Evolutionary conservation across 2,797 vertebrate species (phyloP).

Genomic region (Limnodromus scolopaceus): DNA sequence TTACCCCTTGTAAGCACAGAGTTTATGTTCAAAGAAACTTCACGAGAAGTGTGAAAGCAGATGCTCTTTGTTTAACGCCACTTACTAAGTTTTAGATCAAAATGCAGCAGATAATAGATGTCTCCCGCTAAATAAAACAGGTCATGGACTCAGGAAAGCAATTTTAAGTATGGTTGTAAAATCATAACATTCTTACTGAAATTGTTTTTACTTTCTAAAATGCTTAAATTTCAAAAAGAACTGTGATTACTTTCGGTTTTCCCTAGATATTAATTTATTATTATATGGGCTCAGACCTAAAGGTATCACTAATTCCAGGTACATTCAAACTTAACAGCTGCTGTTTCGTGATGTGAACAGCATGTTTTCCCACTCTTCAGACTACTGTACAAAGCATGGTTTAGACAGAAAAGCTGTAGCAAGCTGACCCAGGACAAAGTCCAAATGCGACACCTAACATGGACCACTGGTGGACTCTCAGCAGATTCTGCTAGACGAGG

Average conservation of each 20-base stretch:
- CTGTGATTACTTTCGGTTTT: background rate
- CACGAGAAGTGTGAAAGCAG: background rate
- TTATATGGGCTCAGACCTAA: background rate
- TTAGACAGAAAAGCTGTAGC: background rate
- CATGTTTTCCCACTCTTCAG: background rate
- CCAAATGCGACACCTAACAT: background rate
- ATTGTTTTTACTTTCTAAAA: background rate
- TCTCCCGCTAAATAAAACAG: background rate
- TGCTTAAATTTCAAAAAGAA: background rate
- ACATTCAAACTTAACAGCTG: background rate
- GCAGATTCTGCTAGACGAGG: background rate
- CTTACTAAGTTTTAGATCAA: conserved; percentile 13
- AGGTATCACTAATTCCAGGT: background rate
- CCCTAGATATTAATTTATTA: background rate
- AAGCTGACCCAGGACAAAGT: background rate
- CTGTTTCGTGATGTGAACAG: background rate
- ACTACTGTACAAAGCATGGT: background rate
- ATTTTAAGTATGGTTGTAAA: background rate
- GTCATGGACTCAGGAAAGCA: background rate
- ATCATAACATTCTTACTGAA: background rate
- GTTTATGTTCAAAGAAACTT: conserved; percentile 23
- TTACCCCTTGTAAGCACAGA: background rate
- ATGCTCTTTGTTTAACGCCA: background rate
- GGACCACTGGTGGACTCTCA: background rate
- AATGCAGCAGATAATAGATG: background rate